Base-by-base conservation (phyloP, 37 sponge, comb jelly and placozoan genomes). In the Hexactinellida sp. region DNA sequence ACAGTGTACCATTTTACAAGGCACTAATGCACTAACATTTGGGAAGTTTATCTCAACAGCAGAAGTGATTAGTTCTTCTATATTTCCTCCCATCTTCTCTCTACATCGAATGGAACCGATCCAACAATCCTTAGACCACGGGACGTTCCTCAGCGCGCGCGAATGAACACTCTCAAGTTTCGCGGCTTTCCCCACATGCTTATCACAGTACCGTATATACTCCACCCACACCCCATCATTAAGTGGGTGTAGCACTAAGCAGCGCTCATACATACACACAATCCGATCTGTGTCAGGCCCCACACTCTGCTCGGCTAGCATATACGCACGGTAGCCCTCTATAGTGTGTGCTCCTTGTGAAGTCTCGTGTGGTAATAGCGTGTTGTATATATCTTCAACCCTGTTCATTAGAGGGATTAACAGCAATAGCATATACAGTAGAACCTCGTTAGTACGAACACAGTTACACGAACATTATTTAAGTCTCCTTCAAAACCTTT, bases 171-270 rank as follows among this genome's bases (percentile, higher is more conserved):
- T 25, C 76, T 63, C 76, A 32, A 63, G 3, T 63, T 63, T 63
- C 76, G 76, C 30, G 76, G 30, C 13, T 63, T 63, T n/a, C 30
- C 5, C 30, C 76, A 63, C 76, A 7, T 63, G 76, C 5, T n/a
- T 63, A 63, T 63, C 76, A n/a, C 76, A 63, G 34, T 63, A 63
- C 76, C 76, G 3, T 23, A n/a, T 63, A n/a, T 63, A 63, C 76
- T 63, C 76, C 13, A 63, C 13, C 76, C 76, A 63, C 30, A 63
- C 76, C 21, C 76, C 30, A 32, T 63, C 76, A 63, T 63, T 63
- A 7, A 63, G 76, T 25, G 76, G 76, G 76, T 63, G 30, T 23
- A 28, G 19, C 25, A 23, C 76, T 63, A 63, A 23, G 34, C 76
- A 63, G 3, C 76, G 3, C 76, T 63, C 76, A 23, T 63, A 63